A percentile compares a stretch with the other conserved stretches of the same genome.
These are phyloP conservation scores for Auanema freiburgensis DNA, from an alignment of 2,888 invertebrate species.

Conservation along the genomic window DNA sequence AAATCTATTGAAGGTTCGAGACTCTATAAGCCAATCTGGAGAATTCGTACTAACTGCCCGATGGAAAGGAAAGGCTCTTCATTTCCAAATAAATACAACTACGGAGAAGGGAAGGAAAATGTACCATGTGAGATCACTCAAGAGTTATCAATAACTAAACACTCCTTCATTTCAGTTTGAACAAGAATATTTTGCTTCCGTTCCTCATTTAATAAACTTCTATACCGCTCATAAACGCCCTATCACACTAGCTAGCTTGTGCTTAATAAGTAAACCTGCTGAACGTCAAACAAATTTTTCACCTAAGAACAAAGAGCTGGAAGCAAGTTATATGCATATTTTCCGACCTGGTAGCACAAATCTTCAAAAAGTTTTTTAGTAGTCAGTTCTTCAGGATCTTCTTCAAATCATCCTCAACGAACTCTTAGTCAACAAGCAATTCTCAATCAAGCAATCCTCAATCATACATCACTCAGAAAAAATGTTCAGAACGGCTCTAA, in stretches of 20 bases:
- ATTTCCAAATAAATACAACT: conserved; percentile 30
- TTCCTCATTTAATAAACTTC: conserved; percentile 15
- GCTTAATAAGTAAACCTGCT: conserved; percentile 3
- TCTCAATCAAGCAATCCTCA: conserved; percentile 16
- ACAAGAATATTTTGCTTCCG: conserved; percentile 16
- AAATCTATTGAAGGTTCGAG: conserved; percentile 22
- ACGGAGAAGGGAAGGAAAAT: conserved; percentile 22
- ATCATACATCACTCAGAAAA: conserved; percentile 5
- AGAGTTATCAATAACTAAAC: neutral
- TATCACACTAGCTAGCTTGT: conserved; percentile 13
- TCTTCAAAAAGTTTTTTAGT: too few relatives aligned
- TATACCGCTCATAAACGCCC: conserved; percentile 18
- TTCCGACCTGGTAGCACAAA: conserved; percentile 17
- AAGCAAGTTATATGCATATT: conserved; percentile 22
- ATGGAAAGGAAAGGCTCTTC: conserved; percentile 30
- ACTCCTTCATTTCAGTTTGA: conserved; percentile 17
- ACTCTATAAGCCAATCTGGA: conserved; percentile 24
- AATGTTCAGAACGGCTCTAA: neutral
- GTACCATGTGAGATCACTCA: conserved; percentile 20
- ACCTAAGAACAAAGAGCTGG: conserved; percentile 10
- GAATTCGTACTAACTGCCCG: conserved; percentile 27
- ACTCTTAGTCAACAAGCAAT: conserved; percentile 13
- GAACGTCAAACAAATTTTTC: neutral
- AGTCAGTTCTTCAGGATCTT: neutral
- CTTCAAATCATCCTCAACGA: neutral